These are phyloP conservation scores for Callorhinus ursinus DNA, from an alignment of 2,113 vertebrate genomes.

Conservation along the genomic window DNA sequence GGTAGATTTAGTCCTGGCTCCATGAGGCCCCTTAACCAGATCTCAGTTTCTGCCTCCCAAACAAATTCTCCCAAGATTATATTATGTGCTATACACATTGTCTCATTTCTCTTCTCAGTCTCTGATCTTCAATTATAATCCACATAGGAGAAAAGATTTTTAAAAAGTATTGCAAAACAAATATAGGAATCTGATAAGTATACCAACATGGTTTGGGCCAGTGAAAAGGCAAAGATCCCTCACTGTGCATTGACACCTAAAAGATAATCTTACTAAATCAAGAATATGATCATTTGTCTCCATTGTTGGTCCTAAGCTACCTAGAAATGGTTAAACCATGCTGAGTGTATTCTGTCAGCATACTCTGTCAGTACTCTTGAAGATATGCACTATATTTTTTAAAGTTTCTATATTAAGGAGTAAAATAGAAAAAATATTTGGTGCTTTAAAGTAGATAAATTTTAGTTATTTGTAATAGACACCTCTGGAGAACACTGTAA, in stretches of 20 bases:
- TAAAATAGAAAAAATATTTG: not conserved
- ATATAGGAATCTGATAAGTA: not conserved
- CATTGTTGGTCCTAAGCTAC: not conserved
- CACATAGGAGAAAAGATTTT: not conserved
- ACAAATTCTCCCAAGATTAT: not conserved
- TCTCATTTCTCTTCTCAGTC: not conserved
- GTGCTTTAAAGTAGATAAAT: not conserved
- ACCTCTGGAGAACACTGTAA: not conserved
- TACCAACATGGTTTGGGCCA: not conserved
- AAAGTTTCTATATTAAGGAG: not conserved
- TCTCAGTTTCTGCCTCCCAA: not conserved
- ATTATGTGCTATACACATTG: not conserved
- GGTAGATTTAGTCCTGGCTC: not conserved
- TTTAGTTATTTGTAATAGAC: not conserved
- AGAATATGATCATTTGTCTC: not conserved
- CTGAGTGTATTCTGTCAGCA: not conserved
- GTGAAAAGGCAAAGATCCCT: not conserved
- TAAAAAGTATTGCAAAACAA: conserved; percentile 23
- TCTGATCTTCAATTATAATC: not conserved
- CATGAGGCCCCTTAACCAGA: not conserved
- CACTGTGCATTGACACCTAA: not conserved
- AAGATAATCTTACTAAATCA: not conserved
- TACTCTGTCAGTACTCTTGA: not conserved
- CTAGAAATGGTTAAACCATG: not conserved
- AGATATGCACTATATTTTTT: not conserved